Evolutionary conservation across 1,140 invertebrate genomes (phyloP), one percentile per base, ranked within the genome.

Genomic region (Neoseiulus cucumeris): DNA sequence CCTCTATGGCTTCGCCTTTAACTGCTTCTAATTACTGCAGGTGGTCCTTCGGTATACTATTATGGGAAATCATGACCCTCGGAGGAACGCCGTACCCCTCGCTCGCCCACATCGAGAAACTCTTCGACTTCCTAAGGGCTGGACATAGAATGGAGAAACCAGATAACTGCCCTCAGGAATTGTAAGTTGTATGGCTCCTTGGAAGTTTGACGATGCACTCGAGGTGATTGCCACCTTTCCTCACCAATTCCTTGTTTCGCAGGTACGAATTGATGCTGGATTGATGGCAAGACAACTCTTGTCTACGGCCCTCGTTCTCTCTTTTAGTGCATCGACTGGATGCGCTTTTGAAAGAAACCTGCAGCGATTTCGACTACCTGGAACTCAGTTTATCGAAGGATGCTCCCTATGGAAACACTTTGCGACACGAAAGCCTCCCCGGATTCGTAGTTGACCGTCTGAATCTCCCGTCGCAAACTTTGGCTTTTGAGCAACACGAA

Each of bases 61-160:
- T 94, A 25, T 95, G 90, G 90, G 91, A 96, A 79, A 93, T 96
- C 33, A 89, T 93, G 84, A 93, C 91, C 0, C 80, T 94, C 44
- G 91, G 89, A 29, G 87, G 86, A 25, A 89, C 88, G 7, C 90
- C 90, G 0, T 93, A 93, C 77, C 88, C 89, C 0, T 84, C 87
- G 0, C 85, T 91, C 9, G 84, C 85, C 0, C 84, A 82, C 64
- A 82, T 88, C 7, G 87, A 90, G 71, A 84, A 86, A 70, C 76
- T 91, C 14, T 39, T 39, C 33, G 85, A 91, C 71, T 80, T 91
- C 65, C 77, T 97, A 47, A 83, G 86, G 72, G 84, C 85, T 41
- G 92, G 92, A 0, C 84, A 91, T 73, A 80, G 93, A 70, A 95
- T 97, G 91, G 89, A 93, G 73, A 88, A 87, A 72, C 93, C 93